Conservation (phyloP, 35 echinoderm and acorn worm genomes). For the Amphiura filiformis region DNA sequence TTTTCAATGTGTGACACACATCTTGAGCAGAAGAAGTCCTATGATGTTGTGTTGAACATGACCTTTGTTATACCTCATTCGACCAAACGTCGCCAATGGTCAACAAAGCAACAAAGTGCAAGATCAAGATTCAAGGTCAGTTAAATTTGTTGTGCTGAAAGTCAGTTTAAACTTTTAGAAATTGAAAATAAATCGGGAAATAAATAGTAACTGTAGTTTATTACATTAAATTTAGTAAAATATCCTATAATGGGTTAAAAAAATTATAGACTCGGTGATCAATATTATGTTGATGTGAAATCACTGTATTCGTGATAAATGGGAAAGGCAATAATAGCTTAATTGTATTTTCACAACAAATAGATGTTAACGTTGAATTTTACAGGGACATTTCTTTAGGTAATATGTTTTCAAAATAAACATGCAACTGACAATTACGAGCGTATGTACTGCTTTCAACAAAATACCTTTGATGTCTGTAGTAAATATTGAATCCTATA, state of each 20-base stretch:
- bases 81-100: too few species aligned
- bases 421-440: background rate
- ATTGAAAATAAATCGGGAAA: too few species aligned
- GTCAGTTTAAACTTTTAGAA: too few species aligned
- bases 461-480: background rate
- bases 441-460: background rate
- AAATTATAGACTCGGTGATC: too few species aligned
- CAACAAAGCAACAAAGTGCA: background rate
- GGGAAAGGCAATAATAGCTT: background rate
- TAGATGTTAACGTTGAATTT: background rate
- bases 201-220: too few species aligned
- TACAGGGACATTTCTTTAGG: background rate
- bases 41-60: background rate
- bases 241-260: too few species aligned
- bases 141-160: too few species aligned
- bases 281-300: background rate
- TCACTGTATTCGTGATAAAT: background rate
- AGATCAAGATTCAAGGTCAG: too few species aligned
- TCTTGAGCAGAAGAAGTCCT: too few species aligned
- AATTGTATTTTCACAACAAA: background rate
- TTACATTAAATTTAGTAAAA: too few species aligned
- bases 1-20: too few species aligned
- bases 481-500: background rate
- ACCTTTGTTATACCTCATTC: background rate
- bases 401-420: background rate